Base-by-base conservation (phyloP, 2,113 vertebrate genomes). In the Rhegmatorhina hoffmannsi region DNA sequence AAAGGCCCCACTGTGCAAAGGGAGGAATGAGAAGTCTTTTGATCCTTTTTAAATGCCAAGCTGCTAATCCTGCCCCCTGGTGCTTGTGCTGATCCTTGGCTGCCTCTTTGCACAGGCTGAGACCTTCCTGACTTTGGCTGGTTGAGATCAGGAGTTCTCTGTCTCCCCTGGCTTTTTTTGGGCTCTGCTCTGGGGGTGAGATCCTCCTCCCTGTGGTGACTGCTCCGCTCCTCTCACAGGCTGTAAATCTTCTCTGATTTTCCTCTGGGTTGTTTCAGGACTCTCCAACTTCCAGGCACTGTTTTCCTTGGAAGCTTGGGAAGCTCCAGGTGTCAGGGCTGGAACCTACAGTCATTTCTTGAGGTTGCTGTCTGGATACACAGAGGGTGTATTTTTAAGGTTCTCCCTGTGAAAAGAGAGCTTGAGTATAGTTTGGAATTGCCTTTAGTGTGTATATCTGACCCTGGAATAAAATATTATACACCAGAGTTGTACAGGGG, bases 321-420 rank as follows among this genome's bases (percentile, higher is more conserved):
- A 21, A 49, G 1, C 7, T 40, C 12, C 5, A 4, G 5, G 14
- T 7, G 19, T 59, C 63, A 13, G 63, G 38, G 72, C 80, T 46
- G 21, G 44, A 62, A 20, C 55, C 11, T 2, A 62, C 17, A 2
- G 33, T 49, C 62, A 49, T 23, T 62, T 31, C 33, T 89, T 53
- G n/a, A 24, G 21, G 38, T 26, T 74, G 62, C 76, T 72, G 8
- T 72, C 52, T 78, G 70, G 33, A 25, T 25, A 25, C 64, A 3
- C 10, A 80, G 84, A 96, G 95, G 66, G 66, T 73, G 91, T 94
- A 73, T 89, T 94, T 89, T 95, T 88, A 86, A 92, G 90, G 96
- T 97, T 98, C 85, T 98, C 92, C 98, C 33, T 72, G 47, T 56
- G 28, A 38, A 38, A 38, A 55, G 43, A 49, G 36, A 85, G 13